Base-by-base conservation (phyloP, 2,888 invertebrate species). In the Tridacna crocea region DNA sequence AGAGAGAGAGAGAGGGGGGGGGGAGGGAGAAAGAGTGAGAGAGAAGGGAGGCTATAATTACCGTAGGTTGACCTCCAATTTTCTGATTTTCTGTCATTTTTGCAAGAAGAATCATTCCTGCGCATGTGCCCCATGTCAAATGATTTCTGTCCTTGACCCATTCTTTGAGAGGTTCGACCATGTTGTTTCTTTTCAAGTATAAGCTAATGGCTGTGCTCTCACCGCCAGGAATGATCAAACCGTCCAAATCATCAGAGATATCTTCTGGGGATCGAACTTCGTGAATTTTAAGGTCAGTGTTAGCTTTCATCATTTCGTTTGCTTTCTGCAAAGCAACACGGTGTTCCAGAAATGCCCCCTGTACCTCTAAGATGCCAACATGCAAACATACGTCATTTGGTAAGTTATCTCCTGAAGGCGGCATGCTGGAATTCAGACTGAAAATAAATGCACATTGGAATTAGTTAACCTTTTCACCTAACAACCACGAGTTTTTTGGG, bases 291-390 rank as follows among this genome's bases (percentile, higher is more conserved):
- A 92, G 73, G 3, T 77, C 48, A n/a, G 68, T 61, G 10, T 72
- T 63, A 4, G 73, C 61, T 17, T 76, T 60, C 0, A 90, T 72
- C 19, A 60, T 17, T 73, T 79, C 61, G 4, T 75, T 77, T 2
- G 92, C 91, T 58, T 82, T 86, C 63, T 80, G 72, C 17, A 93
- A 85, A 11, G 90, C 89, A 48, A 89, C 87, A 36, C 87, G 83
- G 85, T 93, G 93, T 80, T 93, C 93, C 8, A 88, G 83, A 75
- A 93, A 93, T 0, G 91, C 92, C 13, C 93, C 93, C 79, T 93
- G 93, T 15, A 93, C 82, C 61, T 91, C 92, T 15, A 93, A 83
- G n/a, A 93, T 89, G 10, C 93, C 93, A 36, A 93, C 79, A n/a
- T 58, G 85, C 13, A 84, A 61, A 22, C 46, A 22, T 0, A 22